These are phyloP conservation scores for Coenonympha arcania DNA, from an alignment of 2,888 invertebrate genomes.

Conservation along the genomic window DNA sequence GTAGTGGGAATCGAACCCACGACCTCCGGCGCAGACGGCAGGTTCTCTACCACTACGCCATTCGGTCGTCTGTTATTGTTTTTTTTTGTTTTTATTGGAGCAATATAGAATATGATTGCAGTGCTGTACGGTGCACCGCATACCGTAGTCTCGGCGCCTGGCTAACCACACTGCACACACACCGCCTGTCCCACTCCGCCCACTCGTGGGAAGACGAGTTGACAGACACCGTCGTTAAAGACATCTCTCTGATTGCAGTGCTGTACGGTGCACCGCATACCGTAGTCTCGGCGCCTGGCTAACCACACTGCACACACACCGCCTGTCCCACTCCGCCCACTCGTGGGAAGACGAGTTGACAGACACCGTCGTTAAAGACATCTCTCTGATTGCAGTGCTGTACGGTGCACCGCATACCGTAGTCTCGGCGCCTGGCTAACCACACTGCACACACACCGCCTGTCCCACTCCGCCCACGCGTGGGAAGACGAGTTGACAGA, in stretches of 20 bases:
- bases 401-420: constrained; percentile 48
- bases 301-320: constrained; percentile 36
- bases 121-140: constrained; percentile 47
- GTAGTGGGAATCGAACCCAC: no score
- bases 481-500: constrained; percentile 54
- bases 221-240: no score
- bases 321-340: constrained; percentile 30
- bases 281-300: constrained; percentile 46
- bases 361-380: no score
- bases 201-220: constrained; percentile 47
- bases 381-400: constrained; percentile 44
- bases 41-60: no score
- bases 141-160: constrained; percentile 46
- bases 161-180: constrained; percentile 40
- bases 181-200: constrained; percentile 33
- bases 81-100: no score
- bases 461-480: constrained; percentile 30
- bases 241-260: no score
- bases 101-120: no score
- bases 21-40: no score
- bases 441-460: constrained; percentile 36
- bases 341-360: constrained; percentile 50
- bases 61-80: no score
- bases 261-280: constrained; percentile 51
- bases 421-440: constrained; percentile 46